A percentile compares a stretch with the other conserved stretches of the same genome.
These are phyloP conservation scores for Dendrocincla tyrannina DNA, from an alignment of 2,797 vertebrate genomes.

Conservation along the genomic window DNA sequence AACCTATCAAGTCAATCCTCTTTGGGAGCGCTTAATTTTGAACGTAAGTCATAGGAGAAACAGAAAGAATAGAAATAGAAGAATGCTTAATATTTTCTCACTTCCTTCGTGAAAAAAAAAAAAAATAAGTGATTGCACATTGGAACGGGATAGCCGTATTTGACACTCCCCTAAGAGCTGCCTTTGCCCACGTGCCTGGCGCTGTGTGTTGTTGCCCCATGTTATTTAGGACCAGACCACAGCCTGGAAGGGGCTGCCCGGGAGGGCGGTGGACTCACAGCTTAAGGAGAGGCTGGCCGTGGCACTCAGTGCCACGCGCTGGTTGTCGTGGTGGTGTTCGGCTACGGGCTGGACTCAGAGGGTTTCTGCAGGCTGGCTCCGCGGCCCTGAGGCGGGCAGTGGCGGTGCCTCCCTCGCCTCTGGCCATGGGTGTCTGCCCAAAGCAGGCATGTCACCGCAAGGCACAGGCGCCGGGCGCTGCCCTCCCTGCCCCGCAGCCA, in stretches of 20 bases:
- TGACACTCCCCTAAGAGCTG: neutral
- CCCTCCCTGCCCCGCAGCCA: neutral
- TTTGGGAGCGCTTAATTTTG: neutral
- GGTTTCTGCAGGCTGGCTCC: rapidly evolving
- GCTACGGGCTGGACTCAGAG: neutral
- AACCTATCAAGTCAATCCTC: neutral
- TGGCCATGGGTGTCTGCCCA: rapidly evolving
- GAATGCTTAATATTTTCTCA: neutral
- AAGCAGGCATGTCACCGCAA: rapidly evolving
- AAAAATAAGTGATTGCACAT: rapidly evolving
- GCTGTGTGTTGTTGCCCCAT: rapidly evolving
- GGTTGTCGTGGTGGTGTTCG: rapidly evolving
- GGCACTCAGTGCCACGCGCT: neutral
- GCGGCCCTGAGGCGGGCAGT: rapidly evolving
- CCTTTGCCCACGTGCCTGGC: rapidly evolving
- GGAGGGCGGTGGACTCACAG: neutral
- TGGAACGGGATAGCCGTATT: neutral
- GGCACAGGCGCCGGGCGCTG: rapidly evolving
- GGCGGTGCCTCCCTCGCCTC: neutral
- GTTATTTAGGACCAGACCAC: neutral
- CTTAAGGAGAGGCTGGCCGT: no score
- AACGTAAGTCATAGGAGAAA: neutral
- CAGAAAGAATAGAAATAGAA: neutral
- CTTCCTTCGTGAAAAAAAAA: neutral
- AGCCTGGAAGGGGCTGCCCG: neutral